phyloP scores from a whole-genome alignment of 2,113 vertebrate genomes.

The Erythrolamprus reginae region DNA sequence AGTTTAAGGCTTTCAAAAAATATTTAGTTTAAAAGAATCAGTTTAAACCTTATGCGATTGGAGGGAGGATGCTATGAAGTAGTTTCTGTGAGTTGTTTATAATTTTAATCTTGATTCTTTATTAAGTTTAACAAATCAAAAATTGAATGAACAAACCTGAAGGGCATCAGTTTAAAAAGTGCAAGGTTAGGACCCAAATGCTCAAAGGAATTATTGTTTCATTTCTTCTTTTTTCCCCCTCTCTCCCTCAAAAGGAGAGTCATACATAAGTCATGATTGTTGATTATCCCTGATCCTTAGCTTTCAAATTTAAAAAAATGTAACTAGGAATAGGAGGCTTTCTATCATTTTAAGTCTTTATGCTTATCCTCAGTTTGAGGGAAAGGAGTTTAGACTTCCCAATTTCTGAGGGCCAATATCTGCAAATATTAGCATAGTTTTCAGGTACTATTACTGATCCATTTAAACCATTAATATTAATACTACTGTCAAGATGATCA shows the following conservation, averaged over 20 bases:
- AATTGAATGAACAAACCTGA: background rate
- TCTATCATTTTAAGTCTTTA: background rate
- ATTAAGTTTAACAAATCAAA: background rate
- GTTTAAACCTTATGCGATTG: background rate
- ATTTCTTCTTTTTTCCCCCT: background rate
- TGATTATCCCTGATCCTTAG: background rate
- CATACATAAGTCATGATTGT: background rate
- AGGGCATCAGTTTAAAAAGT: background rate
- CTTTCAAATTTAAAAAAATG: background rate
- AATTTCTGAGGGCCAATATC: background rate
- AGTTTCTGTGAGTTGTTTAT: background rate
- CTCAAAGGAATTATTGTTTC: background rate
- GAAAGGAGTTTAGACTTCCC: background rate
- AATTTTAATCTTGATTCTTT: background rate
- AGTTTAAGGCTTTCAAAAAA: constrained; percentile 2
- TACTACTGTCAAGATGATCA: background rate
- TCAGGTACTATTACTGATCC: background rate
- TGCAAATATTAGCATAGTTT: background rate
- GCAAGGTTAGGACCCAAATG: background rate
- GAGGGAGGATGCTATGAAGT: background rate
- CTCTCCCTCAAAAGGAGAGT: background rate
- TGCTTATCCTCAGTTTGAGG: background rate
- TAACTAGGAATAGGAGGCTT: background rate
- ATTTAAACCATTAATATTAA: background rate
- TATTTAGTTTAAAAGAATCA: background rate